Percentiles rank a stretch among this genome's conserved stretches.
Evolutionary conservation across 1,140 invertebrate genomes (phyloP).

Genomic region (Metopolophium dirhodum): DNA sequence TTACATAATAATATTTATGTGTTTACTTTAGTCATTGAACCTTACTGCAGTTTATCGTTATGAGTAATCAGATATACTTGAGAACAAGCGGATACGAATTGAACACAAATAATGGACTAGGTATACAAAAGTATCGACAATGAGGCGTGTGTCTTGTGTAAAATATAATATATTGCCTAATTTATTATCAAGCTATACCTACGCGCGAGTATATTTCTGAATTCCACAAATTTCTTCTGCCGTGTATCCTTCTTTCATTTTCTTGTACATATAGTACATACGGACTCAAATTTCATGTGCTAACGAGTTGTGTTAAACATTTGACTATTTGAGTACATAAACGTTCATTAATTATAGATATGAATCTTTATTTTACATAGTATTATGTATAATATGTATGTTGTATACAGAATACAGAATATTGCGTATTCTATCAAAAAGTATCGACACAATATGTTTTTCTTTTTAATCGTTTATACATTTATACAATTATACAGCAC

Average conservation of each 20-base stretch:
- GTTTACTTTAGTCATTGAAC: neutral
- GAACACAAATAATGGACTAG: neutral
- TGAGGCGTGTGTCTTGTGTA: neutral
- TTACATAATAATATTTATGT: neutral
- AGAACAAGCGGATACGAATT: neutral
- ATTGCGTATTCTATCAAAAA: too few relatives aligned
- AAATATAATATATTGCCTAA: neutral
- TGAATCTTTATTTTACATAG: neutral
- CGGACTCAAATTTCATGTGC: neutral
- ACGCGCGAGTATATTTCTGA: neutral
- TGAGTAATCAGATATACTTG: neutral
- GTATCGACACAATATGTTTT: neutral
- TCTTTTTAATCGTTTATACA: neutral
- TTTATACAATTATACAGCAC: too few relatives aligned
- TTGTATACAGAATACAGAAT: too few relatives aligned
- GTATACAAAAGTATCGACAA: neutral
- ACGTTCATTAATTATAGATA: neutral
- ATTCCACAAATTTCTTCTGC: neutral
- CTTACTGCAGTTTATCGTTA: neutral
- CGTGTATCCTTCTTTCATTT: neutral
- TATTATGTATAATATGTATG: too few relatives aligned
- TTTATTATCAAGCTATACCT: neutral
- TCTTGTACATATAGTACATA: neutral
- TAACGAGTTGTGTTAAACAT: neutral
- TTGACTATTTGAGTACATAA: neutral